Evolutionary conservation across 2,888 invertebrate genomes (phyloP), one percentile per base, ranked within the genome.

Genomic region (Chaitophorus viminalis): DNA sequence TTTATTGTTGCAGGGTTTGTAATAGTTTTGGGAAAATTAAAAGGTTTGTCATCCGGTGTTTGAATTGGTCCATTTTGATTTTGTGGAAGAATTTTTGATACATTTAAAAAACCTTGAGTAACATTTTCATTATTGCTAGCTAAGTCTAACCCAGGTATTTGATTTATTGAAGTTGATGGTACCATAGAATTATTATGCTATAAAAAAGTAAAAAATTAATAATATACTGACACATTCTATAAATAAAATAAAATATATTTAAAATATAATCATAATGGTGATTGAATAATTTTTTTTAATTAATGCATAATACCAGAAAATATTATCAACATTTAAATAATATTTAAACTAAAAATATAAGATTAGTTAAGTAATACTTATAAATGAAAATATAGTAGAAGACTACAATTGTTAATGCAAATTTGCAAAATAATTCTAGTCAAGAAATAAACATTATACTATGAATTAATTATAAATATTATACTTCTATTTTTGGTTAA

Each of bases 131-230:
- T 83, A 72, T 89, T 88, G 52, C 89, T 92, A 18, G 95, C 94
- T 89, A 95, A 92, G 92, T 95, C 95, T 88, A 95, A 92, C 0
- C 95, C 95, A 18, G 95, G 95, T 90, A 95, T 95, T 74, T 94
- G 94, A 90, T 93, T 93, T 82, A 74, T 65, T 31, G 86, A 81
- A 25, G 60, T 36, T 70, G 75, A 83, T 54, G 83, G 33, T 5
- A 72, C 29, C 31, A 74, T 52, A 21, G 79, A 39, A 79, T 31
- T 81, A 85, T 82, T 82, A 52, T 52, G 74, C 75, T 72, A 81
- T 25, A 78, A 18, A 68, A 70, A 74, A 31, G 54, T 39, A 72
- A 85, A n/a, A 18, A 65, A 65, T 65, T 65, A 65, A 65, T 65
- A 65, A n/a, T 8, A 65, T 1, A 46, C 11, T 9, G 9, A 9